Base-by-base conservation (phyloP, 2,113 vertebrate genomes). In the Oncorhynchus keta region DNA sequence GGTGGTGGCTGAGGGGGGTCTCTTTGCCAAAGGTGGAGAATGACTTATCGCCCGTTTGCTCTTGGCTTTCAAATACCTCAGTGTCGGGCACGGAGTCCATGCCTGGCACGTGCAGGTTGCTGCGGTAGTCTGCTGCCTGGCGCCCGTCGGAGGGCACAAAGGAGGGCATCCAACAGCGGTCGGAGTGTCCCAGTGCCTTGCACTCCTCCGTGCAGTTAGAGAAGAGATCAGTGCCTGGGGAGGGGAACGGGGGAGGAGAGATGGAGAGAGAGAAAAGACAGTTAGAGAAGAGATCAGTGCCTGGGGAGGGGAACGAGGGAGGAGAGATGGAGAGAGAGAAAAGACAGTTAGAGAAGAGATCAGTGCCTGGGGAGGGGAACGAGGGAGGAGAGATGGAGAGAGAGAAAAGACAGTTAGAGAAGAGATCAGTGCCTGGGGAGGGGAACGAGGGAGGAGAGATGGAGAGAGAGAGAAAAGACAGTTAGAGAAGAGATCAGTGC, bases 201-300 rank as follows among this genome's bases (percentile, higher is more conserved):
- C 98, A 99, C 91, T 99, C 98, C 90, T 99, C 97, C 0, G 98
- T 99, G 93, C 98, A 99, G 90, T 99, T 99, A 82, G 97, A 99
- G 92, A 99, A 99, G 81, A 99, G 95, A 89, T 99, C 97, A 78
- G 96, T 93, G 68, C 96, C 97, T 99, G 83, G 13, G 62, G 91
- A 85, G 89, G 74, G 83, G 79, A 68, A 80, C 88, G 72, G 84
- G 80, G 81, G 72, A 87, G 75, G 82, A 75, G 88, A 72, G 26
- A 48, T 18, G 62, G 69, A 62, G 72, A 49, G 74, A 22, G 72
- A 66, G 75, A 55, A 59, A 35, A 72, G 35, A 8, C 16, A 76
- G 61, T 22, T 28, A 24, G 22, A 99, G 92, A 99, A 99, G 81
- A 99, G 94, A 89, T 99, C 97, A 78, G 96, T 93, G 68, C 96